Evolutionary conservation across 2,113 vertebrate genomes (phyloP).

Genomic region (Channa maculata): DNA sequence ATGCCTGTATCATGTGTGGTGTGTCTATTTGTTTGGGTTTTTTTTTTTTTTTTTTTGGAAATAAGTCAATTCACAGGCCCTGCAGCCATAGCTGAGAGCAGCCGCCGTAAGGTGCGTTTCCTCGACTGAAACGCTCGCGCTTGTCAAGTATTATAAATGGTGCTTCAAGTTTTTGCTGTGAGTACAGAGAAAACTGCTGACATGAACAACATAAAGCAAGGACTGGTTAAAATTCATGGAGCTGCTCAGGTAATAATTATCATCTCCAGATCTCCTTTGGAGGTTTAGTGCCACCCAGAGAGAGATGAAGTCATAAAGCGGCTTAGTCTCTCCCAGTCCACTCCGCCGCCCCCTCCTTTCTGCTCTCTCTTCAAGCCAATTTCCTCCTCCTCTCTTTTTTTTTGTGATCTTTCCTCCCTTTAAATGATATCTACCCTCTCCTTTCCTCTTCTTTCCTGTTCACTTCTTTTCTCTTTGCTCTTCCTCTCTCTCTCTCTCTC

Average conservation of each 20-base stretch:
- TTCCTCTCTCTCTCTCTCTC: background rate
- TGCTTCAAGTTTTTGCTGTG: conserved; percentile 1
- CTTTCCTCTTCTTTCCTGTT: background rate
- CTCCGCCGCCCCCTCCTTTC: background rate
- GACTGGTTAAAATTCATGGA: conserved; percentile 50
- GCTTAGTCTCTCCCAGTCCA: conserved; percentile 11
- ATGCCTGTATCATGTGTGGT: background rate
- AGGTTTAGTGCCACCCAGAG: conserved; percentile 49
- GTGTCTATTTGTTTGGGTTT: background rate
- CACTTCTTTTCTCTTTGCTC: background rate
- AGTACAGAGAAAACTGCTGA: conserved; percentile 42
- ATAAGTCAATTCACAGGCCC: too few relatives aligned
- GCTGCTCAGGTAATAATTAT: conserved; percentile 49
- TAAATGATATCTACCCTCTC: background rate
- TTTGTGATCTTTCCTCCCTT: conserved; percentile 1
- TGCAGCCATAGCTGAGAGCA: background rate
- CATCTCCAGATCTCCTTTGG: conserved; percentile 31
- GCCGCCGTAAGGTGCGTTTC: background rate
- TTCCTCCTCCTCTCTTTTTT: background rate
- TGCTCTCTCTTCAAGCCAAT: background rate
- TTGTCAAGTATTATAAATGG: conserved; percentile 12
- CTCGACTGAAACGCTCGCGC: conserved; percentile 2
- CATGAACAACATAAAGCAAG: background rate
- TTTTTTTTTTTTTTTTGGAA: background rate
- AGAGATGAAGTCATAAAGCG: conserved; percentile 51